Base-by-base conservation (phyloP, 2,888 invertebrate species). In the Drosophila borealis region DNA sequence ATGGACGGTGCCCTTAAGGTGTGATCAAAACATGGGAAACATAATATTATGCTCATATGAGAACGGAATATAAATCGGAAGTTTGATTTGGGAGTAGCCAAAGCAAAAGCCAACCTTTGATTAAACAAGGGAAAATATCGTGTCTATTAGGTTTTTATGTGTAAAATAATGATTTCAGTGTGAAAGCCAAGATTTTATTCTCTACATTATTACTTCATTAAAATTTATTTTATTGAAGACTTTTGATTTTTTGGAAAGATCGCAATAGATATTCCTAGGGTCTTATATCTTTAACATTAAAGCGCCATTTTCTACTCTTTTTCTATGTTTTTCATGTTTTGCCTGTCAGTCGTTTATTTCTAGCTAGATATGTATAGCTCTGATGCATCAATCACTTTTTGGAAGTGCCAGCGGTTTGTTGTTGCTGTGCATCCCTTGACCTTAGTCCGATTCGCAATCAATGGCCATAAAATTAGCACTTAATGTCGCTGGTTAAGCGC, bases 381-480 rank as follows among this genome's bases (percentile, higher is more conserved):
- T 9, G 34, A 29, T 37, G 21, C 14, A 63, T 48, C 48, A 48
- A 62, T 33, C 65, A 36, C 48, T 19, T 14, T 1, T 36, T 44
- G 44, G 17, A 54, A 48, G 50, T 57, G 49, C 14, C 71, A 56
- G 14, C 39, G 29, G 19, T 34, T 49, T 14, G 45, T 33, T 37
- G 33, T 14, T 44, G 44, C 41, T 70, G 46, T 19, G 44, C 67
- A 63, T 69, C 42, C 66, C 66, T 74, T 80, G 79, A 80, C 77
- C 79, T 79, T 74, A 74, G 65, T 51, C 56, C 53, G 63, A 71
- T 72, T 63, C 45, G 61, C 60, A 57, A 67, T 61, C 74, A 74
- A 74, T 77, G 62, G 71, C 74, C 70, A 79, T 67, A 75, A 85
- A 81, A 85, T 85, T 81, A 85, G 75, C 83, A 78, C 81, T 71